Evolutionary conservation across 2,888 invertebrate species (phyloP), one percentile per base, ranked within the genome.

Genomic region (Andrena flavipes): DNA sequence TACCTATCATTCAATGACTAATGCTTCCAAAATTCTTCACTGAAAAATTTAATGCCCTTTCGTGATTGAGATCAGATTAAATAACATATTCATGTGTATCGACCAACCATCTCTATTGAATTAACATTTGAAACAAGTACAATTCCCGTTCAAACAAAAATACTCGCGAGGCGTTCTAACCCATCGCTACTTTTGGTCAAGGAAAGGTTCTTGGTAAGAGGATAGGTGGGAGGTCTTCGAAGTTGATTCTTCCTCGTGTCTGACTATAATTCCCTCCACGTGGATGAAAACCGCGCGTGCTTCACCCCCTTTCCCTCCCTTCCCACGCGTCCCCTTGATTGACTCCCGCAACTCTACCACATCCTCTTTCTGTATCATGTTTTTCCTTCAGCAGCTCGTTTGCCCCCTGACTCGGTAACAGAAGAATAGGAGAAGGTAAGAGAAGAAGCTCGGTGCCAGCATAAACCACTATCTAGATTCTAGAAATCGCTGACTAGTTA

Each of bases 271-370:
- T 51, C 29, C 16, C 16, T 23, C 33, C 74, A 82, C 82, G 68
- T 84, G 82, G 77, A 78, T 30, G 60, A 77, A 71, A 84, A 16
- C 48, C 26, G 68, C 74, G 48, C 81, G 81, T 76, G 82, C 70
- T 67, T 71, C 56, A n/a, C 71, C 51, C 54, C 51, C 56, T 23
- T 26, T 62, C 67, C 48, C 26, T 54, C n/a, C 49, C 35, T 8
- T 35, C 64, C 26, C n/a, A 54, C 51, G 51, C 51, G 35, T n/a
- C 23, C 30, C n/a, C 48, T 7, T 42, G 29, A 56, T 26, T 23
- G 3, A 4, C 26, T 33, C 30, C 16, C 48, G 13, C 10, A 54
- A 35, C 8, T 6, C 29, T 0, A 8, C 54, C 48, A 16, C 29
- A 29, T 56, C 54, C 68, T 42, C 67, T 68, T 16, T 68, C 73